A percentile compares a stretch with the other conserved stretches of the same genome.
Conservation (phyloP, 2,113 vertebrate genomes). For the Myiozetetes cayanensis region DNA sequence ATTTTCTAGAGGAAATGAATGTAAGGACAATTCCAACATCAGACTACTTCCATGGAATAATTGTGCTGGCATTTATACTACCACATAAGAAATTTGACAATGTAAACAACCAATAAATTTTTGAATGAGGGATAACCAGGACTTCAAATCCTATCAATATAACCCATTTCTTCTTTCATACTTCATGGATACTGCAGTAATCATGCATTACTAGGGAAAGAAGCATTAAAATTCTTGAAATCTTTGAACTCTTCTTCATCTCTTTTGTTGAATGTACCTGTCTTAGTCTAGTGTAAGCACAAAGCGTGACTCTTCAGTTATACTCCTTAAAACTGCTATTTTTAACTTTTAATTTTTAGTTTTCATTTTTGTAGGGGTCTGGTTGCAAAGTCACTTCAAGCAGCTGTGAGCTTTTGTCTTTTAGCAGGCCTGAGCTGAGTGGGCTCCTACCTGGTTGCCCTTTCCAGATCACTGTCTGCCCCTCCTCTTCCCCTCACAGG, state of each 20-base stretch:
- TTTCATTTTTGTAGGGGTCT: not conserved
- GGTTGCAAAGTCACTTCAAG: not conserved
- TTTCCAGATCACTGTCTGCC: not conserved
- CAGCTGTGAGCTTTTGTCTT: not conserved
- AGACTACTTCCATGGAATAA: not conserved
- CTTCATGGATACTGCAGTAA: not conserved
- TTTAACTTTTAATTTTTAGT: not conserved
- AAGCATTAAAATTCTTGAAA: not conserved
- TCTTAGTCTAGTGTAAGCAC: not conserved
- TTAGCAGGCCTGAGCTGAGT: not conserved
- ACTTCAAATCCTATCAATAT: not conserved
- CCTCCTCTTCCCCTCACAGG: not conserved
- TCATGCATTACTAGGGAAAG: not conserved
- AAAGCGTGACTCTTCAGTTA: not conserved
- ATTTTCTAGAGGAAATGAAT: not conserved
- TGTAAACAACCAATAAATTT: not conserved
- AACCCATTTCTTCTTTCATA: not conserved
- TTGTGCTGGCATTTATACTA: conserved; percentile 22
- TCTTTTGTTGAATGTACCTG: not conserved
- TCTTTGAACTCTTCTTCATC: not conserved
- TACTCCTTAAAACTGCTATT: not conserved
- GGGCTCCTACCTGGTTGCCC: not conserved
- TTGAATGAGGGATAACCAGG: not conserved
- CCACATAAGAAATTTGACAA: not conserved
- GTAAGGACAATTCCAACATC: not conserved